Percentiles rank a stretch among this genome's conserved stretches.
Conservation (phyloP, 2,797 vertebrate genomes). For the Enteromius unitaeniatus region DNA sequence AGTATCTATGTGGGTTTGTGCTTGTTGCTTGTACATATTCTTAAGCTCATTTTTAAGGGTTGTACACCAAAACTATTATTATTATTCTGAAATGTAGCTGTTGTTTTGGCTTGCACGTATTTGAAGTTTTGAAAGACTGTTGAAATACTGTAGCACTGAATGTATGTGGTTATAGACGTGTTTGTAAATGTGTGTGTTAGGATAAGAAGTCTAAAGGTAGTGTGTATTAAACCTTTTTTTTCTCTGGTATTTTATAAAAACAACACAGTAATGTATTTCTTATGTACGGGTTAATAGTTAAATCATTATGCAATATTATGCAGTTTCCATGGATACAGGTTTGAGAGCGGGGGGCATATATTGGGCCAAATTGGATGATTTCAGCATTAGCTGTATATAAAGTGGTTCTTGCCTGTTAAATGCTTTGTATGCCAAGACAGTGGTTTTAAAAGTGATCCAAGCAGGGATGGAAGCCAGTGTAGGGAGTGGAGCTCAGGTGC, state of each 20-base stretch:
- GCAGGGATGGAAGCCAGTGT: conserved; percentile 19
- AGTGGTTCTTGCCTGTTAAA: not conserved
- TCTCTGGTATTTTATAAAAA: not conserved
- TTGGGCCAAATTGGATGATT: not conserved
- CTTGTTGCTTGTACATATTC: not conserved
- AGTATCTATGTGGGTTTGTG: not conserved
- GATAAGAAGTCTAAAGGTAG: not conserved
- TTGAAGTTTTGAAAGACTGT: not conserved
- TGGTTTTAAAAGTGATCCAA: conserved; percentile 21
- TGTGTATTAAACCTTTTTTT: not conserved
- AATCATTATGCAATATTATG: conserved; percentile 4
- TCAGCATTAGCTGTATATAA: not conserved
- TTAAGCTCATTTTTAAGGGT: not conserved
- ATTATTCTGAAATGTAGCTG: not conserved
- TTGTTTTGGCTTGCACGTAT: not conserved
- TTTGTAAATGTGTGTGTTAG: not conserved
- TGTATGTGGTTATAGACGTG: not conserved
- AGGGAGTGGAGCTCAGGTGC: conserved; percentile 6
- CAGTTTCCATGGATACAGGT: not conserved
- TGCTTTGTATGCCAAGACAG: not conserved
- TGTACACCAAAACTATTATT: not conserved
- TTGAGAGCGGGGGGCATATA: not conserved
- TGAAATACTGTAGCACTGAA: not conserved
- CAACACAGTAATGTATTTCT: not conserved
- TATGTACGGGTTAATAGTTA: not conserved